These are phyloP conservation scores for Pyrrhia umbra DNA, from an alignment of 2,888 invertebrate genomes.

Conservation along the genomic window DNA sequence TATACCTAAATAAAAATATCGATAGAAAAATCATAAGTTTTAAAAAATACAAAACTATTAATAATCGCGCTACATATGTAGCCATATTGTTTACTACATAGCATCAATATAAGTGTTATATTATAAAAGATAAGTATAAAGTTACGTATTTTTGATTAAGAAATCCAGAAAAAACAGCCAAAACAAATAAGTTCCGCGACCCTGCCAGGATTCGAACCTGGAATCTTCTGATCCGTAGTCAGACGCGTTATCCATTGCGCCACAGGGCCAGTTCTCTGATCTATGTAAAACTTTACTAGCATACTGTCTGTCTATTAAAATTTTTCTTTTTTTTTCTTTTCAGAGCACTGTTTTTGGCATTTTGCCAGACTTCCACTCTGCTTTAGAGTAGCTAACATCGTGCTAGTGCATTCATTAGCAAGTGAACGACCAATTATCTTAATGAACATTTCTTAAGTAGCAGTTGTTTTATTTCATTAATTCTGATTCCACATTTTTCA, in stretches of 20 bases:
- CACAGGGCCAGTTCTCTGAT: slow-evolving; percentile 84
- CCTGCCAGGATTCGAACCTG: slow-evolving; percentile 92
- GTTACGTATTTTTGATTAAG: too few relatives aligned
- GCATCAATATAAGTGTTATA: too few relatives aligned
- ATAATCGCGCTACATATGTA: too few relatives aligned
- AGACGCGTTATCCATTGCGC: slow-evolving; percentile 93
- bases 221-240: slow-evolving; percentile 93
- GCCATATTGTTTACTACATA: too few relatives aligned
- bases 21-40: slow-evolving; percentile 22
- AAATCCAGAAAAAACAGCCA: too few relatives aligned
- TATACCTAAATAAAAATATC: slow-evolving; percentile 30
- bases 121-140: background rate
- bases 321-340: background rate
- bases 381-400: background rate
- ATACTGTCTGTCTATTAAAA: background rate
- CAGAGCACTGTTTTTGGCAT: slow-evolving; percentile 10
- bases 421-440: background rate
- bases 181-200: slow-evolving; percentile 71
- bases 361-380: slow-evolving; percentile 16
- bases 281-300: background rate
- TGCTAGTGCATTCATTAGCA: slow-evolving; percentile 18
- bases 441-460: background rate
- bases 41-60: background rate
- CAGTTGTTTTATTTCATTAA: background rate
- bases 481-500: background rate